phyloP scores from a whole-genome alignment of 2,113 vertebrate species.

The Speoplatyrhinus poulsoni region DNA sequence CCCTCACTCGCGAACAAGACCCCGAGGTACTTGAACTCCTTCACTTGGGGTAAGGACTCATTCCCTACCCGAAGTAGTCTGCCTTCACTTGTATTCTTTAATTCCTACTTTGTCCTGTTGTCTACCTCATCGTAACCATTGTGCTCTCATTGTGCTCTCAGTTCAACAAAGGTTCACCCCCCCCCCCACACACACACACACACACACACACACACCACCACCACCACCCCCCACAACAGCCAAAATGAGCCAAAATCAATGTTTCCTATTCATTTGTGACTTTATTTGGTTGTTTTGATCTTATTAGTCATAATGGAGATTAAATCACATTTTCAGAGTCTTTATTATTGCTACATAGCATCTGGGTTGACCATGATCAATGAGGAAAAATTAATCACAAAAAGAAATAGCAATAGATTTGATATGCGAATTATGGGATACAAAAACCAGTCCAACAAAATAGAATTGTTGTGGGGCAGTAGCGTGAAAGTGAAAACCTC shows the following conservation, averaged over 20 bases:
- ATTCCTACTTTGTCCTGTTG: too few species aligned
- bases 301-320: not conserved
- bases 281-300: too few species aligned
- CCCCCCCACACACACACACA: not conserved
- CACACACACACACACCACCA: not conserved
- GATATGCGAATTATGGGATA: slow-evolving; percentile 19
- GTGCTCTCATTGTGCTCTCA: too few species aligned
- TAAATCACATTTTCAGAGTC: not conserved
- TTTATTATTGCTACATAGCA: not conserved
- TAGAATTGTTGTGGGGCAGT: not conserved
- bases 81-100: too few species aligned
- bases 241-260: not conserved
- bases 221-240: not conserved
- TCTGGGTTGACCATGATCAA: too few species aligned
- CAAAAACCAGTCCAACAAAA: slow-evolving; percentile 16
- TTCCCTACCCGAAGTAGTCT: too few species aligned
- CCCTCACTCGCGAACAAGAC: too few species aligned
- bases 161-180: too few species aligned
- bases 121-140: too few species aligned
- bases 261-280: not conserved
- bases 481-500: not conserved
- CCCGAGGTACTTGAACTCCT: too few species aligned
- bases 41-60: too few species aligned
- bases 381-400: not conserved
- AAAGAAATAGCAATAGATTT: not conserved